Conservation (phyloP, 2,797 vertebrate genomes). For the Paramormyrops hopkinsi region DNA sequence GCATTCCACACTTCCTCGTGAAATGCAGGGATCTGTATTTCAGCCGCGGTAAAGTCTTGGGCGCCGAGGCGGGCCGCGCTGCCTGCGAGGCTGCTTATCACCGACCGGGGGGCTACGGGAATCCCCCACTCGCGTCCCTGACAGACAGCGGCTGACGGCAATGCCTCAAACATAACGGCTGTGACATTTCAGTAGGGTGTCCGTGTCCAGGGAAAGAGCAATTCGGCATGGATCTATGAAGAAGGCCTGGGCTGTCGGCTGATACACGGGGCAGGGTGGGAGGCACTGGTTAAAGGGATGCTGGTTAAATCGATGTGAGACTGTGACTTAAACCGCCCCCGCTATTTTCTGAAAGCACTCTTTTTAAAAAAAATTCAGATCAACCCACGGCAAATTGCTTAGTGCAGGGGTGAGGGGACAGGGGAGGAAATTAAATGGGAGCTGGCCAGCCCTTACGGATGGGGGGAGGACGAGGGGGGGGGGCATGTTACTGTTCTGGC, state of each 20-base stretch:
- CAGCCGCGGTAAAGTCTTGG: not conserved
- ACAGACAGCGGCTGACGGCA: not conserved
- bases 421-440: not conserved
- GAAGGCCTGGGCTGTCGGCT: not conserved
- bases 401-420: too few species aligned
- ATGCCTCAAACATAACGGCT: not conserved
- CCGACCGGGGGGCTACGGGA: not conserved
- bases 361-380: slow-evolving; percentile 17
- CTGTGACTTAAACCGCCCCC: not conserved
- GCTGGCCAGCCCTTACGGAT: not conserved
- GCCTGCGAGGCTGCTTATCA: not conserved
- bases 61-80: not conserved
- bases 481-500: not conserved
- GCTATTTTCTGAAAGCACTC: not conserved
- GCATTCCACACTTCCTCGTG: not conserved
- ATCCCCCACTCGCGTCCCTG: not conserved
- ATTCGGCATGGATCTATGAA: not conserved
- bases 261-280: not conserved
- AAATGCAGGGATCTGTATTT: not conserved
- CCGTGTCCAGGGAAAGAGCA: not conserved
- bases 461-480: too few species aligned
- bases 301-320: slow-evolving; percentile 9
- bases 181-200: slow-evolving; percentile 2
- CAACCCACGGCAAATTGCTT: not conserved
- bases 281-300: not conserved